Percentiles rank a stretch among this genome's conserved stretches.
Conservation (phyloP, 2,888 invertebrate genomes). For the Noctua janthe region DNA sequence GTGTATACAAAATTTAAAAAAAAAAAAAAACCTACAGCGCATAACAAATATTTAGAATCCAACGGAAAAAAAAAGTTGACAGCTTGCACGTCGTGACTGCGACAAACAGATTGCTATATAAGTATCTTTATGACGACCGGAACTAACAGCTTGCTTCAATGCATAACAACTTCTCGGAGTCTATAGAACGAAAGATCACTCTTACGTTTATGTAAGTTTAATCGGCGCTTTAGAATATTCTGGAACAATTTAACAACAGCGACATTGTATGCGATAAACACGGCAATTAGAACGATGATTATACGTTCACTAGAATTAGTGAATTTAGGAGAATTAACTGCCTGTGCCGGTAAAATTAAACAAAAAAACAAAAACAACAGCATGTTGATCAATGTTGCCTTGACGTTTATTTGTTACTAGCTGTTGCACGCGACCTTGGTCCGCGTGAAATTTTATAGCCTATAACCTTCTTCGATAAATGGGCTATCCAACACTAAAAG, state of each 20-base stretch:
- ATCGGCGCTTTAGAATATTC: constrained; percentile 1
- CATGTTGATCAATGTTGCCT: not conserved
- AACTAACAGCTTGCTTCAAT: not conserved
- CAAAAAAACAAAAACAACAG: not conserved
- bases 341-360: not conserved
- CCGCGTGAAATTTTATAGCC: too few relatives aligned
- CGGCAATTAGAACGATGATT: constrained; percentile 1
- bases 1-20: too few relatives aligned
- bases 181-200: too few relatives aligned
- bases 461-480: too few relatives aligned
- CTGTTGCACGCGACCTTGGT: too few relatives aligned
- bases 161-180: too few relatives aligned
- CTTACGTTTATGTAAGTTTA: not conserved
- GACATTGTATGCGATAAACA: constrained; percentile 24
- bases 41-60: too few relatives aligned
- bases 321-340: not conserved
- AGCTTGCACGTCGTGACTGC: too few relatives aligned
- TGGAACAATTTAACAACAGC: constrained; percentile 9
- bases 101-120: not conserved
- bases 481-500: too few relatives aligned
- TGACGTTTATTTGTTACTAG: too few relatives aligned
- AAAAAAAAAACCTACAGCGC: too few relatives aligned
- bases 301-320: not conserved
- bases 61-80: too few relatives aligned
- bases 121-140: not conserved